Evolutionary conservation across 2,797 vertebrate species (phyloP), one percentile per base, ranked within the genome.

Genomic region (Scleropages formosus): DNA sequence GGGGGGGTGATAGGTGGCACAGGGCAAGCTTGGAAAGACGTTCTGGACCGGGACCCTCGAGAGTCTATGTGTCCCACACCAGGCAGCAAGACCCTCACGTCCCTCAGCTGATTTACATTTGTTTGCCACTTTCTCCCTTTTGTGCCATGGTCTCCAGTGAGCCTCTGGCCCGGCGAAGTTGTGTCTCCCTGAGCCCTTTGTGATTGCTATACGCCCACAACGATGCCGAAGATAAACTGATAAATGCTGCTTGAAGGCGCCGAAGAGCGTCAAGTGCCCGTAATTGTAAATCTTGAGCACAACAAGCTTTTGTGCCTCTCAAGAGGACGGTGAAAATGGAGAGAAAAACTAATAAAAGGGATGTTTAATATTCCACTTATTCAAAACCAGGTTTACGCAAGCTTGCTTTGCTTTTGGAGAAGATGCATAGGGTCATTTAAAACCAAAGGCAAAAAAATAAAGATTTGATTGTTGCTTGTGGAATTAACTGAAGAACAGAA

Each of bases 61-160:
- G 75, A 76, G 68, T 66, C 75, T 71, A 44, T 31, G 65, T 31
- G 74, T 78, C 65, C 75, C 74, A 65, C 69, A 76, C 75, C 63
- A 61, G 75, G 75, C 75, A 31, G 31, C 31, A 6, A 31, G 44
- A 69, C 78, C 79, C 68, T 77, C 58, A 58, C 39, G 62, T 31
- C 73, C 69, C 72, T 75, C 70, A 67, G 67, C 78, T 82, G 68
- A 80, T 80, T 84, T 84, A 73, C 79, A 82, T 84, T 76, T 78
- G 80, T 73, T 65, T 74, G 73, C 46, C 77, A 8, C 73, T 76
- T 82, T 79, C 31, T 15, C 58, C 31, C 49, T 75, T 84, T 79
- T 81, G 77, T 82, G 71, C 39, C 1, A 12, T 49, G 27, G 44
- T 56, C 56, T 12, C 59, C 70, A 44, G 64, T 67, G 66, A 78